Percentiles rank a stretch among this genome's conserved stretches.
phyloP scores from a whole-genome alignment of 2,113 vertebrate species.

The Syrmaticus mikado region DNA sequence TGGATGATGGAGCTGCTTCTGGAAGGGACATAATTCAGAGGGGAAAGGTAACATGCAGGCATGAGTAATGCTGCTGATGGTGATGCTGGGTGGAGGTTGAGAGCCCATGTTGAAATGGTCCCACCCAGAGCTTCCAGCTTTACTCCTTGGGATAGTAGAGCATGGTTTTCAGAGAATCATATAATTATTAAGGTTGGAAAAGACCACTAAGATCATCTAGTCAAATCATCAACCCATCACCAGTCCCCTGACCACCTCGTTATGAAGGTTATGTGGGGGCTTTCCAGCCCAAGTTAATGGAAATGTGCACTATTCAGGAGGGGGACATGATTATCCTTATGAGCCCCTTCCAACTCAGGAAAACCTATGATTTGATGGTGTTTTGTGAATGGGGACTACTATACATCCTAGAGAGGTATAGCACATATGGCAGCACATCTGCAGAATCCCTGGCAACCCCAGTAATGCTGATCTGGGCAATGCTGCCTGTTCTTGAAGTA shows the following conservation, averaged over 20 bases:
- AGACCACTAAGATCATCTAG: no score
- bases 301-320: neutral
- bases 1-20: neutral
- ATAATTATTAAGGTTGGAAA: no score
- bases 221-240: no score
- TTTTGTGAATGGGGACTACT: neutral
- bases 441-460: neutral
- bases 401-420: neutral
- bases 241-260: neutral
- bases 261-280: neutral
- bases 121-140: neutral
- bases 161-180: neutral
- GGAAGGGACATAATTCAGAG: neutral
- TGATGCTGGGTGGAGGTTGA: neutral
- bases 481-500: accelerated
- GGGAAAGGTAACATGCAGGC: neutral
- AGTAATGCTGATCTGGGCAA: no score
- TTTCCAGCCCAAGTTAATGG: neutral
- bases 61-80: no score
- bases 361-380: no score
- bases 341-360: no score
- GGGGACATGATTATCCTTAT: no score
- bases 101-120: neutral
- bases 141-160: neutral
- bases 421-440: neutral